Base-by-base conservation (phyloP, 2,888 invertebrate species). In the Rapana venosa region DNA sequence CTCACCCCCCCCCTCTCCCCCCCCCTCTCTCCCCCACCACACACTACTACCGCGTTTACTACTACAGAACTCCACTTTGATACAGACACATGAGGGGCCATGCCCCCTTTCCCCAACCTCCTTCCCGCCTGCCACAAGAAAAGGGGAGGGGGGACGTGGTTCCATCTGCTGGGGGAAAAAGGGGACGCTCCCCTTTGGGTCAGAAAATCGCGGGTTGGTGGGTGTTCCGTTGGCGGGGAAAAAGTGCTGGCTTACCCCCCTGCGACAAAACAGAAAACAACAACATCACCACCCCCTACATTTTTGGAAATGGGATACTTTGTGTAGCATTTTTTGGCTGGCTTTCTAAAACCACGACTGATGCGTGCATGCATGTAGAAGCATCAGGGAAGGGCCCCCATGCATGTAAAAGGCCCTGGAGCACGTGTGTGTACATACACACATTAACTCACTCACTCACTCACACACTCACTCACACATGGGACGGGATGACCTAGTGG, bases 141-240 rank as follows among this genome's bases (percentile, higher is more conserved):
- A 66, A 66, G 66, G 17, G 47, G 47, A 47, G 47, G 47, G 47
- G 47, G 47, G 47, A 47, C 4, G 47, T 47, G 4, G 66, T 26
- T 66, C 36, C 32, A 89, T 74, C 47, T 84, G 70, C 70, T 84
- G 70, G 11, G 74, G 13, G 32, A 47, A 22, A 36, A 89, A 89
- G 15, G 89, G 58, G 8, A 70, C 84, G 35, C 84, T 88, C 47
- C 92, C 92, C 61, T 93, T 93, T n/a, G n/a, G 0, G 94, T 94
- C n/a, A 94, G 91, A 36, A 26, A 93, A 93, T 35, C 94, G 86
- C 61, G 94, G 91, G 90, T 93, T 94, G 32, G 93, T 93, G 4
- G 92, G 83, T 92, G 92, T 79, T 92, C 92, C 32, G 89, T 36
- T 17, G 90, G 90, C 32, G 92, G 89, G 0, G 93, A 90, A 20